Conservation (phyloP, 2,888 invertebrate genomes). For the Cotesia congregata region DNA sequence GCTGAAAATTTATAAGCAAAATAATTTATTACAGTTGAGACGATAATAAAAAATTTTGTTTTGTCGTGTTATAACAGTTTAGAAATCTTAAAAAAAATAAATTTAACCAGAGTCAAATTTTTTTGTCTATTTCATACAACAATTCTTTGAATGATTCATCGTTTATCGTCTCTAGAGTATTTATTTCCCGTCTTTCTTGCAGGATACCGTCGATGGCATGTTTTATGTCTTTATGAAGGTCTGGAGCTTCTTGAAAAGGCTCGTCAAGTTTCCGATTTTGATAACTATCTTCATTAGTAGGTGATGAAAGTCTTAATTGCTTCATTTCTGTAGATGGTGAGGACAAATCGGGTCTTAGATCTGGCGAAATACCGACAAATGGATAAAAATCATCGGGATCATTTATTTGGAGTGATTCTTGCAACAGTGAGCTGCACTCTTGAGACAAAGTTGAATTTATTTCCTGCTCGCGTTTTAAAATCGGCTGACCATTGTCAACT, state of each 20-base stretch:
- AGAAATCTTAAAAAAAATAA: slow-evolving; percentile 10
- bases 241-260: slow-evolving; percentile 29
- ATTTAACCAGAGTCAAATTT: slow-evolving; percentile 41
- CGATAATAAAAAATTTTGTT: background rate
- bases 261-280: slow-evolving; percentile 39
- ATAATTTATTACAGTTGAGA: background rate
- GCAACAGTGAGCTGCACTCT: slow-evolving; percentile 19
- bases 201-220: slow-evolving; percentile 51
- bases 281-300: slow-evolving; percentile 45
- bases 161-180: slow-evolving; percentile 70
- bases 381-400: slow-evolving; percentile 69
- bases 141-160: slow-evolving; percentile 72
- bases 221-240: slow-evolving; percentile 46
- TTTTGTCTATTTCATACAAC: slow-evolving; percentile 65
- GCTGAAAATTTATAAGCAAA: too few species aligned
- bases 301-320: slow-evolving; percentile 75
- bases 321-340: slow-evolving; percentile 79
- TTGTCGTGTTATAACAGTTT: background rate
- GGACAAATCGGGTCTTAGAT: slow-evolving; percentile 73
- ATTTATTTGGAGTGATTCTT: slow-evolving; percentile 52
- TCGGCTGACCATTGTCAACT: slow-evolving; percentile 61
- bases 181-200: slow-evolving; percentile 46
- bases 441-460: slow-evolving; percentile 14
- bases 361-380: slow-evolving; percentile 64
- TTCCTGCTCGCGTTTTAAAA: slow-evolving; percentile 56